Conservation (phyloP, 2,113 vertebrate genomes). For the Eurystomus gularis region DNA sequence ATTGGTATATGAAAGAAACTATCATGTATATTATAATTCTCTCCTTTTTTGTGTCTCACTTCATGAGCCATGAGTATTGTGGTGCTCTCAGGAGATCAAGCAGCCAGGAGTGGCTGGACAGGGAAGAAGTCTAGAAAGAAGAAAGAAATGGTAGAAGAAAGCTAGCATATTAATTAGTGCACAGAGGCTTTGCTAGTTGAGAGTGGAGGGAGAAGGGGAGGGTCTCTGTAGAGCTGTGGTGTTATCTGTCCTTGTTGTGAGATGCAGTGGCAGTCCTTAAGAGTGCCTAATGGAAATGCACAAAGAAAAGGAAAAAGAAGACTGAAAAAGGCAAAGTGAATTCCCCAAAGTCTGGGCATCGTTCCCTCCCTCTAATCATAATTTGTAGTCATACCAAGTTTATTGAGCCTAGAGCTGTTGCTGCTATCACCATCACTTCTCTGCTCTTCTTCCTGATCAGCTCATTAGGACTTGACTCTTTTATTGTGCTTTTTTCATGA, state of each 20-base stretch:
- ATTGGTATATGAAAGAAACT: background rate
- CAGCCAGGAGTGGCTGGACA: background rate
- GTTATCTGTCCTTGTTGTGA: background rate
- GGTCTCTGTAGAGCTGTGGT: background rate
- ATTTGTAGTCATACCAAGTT: background rate
- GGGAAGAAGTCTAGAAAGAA: background rate
- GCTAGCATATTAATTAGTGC: background rate
- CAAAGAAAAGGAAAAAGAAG: background rate
- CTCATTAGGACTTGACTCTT: background rate
- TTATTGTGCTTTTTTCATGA: background rate
- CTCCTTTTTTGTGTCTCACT: background rate
- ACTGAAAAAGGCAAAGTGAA: background rate
- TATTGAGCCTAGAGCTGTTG: background rate
- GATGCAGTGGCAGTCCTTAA: background rate
- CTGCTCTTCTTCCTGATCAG: background rate
- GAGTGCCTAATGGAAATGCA: background rate
- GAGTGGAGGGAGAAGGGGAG: background rate
- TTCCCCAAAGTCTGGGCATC: background rate
- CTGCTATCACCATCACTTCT: background rate
- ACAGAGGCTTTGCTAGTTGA: background rate
- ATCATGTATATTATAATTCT: background rate
- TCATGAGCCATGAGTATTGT: background rate
- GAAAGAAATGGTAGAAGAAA: too few species aligned
- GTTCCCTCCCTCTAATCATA: background rate
- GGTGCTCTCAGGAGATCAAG: background rate